Conservation (phyloP, 2,888 invertebrate species). For the Lordiphosa andalusiaca region DNA sequence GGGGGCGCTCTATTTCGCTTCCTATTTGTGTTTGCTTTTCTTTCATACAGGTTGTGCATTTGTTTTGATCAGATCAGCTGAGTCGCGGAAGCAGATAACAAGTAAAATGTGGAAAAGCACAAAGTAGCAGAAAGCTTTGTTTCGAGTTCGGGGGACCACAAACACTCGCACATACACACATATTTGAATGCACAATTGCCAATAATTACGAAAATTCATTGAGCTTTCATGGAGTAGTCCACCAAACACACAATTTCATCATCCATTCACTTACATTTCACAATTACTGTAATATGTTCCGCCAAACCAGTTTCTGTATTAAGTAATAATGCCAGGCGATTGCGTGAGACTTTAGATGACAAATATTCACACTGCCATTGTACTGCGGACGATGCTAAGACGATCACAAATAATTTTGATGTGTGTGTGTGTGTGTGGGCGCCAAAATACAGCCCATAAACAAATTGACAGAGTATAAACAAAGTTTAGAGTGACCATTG, state of each 20-base stretch:
- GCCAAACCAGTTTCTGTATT: slow-evolving; percentile 3
- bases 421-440: slow-evolving; percentile 2
- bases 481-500: too few species aligned
- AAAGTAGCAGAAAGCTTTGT: slow-evolving; percentile 14
- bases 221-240: neutral
- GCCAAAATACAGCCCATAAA: slow-evolving; percentile 7
- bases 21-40: slow-evolving; percentile 46
- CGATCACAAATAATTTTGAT: slow-evolving; percentile 1
- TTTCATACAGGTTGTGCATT: slow-evolving; percentile 53
- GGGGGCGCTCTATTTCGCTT: slow-evolving; percentile 27
- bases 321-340: slow-evolving; percentile 5
- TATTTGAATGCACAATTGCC: too few species aligned
- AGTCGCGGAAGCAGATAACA: slow-evolving; percentile 13
- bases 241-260: neutral
- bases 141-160: neutral
- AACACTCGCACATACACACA: neutral
- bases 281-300: slow-evolving; percentile 20
- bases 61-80: slow-evolving; percentile 39
- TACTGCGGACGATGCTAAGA: neutral
- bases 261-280: slow-evolving; percentile 24
- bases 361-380: slow-evolving; percentile 17
- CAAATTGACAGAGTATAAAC: slow-evolving; percentile 1
- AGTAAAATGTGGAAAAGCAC: neutral
- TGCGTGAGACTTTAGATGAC: slow-evolving; percentile 1
- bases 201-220: neutral